These are phyloP conservation scores for Pygocentrus nattereri DNA, from an alignment of 2,797 vertebrate genomes.

Conservation along the genomic window DNA sequence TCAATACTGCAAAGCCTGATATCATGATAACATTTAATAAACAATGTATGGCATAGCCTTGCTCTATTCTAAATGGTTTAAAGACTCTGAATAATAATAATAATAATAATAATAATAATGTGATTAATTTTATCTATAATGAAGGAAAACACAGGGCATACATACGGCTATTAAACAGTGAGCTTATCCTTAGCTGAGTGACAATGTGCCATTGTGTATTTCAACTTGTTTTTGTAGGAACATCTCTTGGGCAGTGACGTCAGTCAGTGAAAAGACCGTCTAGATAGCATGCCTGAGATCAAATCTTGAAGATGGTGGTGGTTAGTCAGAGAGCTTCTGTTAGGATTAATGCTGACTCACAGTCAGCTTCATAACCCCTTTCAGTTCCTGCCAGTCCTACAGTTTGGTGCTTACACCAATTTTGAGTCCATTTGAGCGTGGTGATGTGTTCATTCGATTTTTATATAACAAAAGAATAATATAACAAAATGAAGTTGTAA, in stretches of 20 bases:
- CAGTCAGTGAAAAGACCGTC: neutral
- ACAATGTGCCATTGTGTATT: neutral
- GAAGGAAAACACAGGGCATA: neutral
- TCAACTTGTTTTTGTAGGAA: neutral
- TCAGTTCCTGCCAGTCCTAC: neutral
- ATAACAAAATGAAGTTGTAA: neutral
- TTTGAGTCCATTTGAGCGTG: too few relatives aligned
- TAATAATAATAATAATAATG: too few relatives aligned
- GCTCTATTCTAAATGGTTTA: too few relatives aligned
- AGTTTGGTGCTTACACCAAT: neutral
- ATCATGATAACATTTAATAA: neutral
- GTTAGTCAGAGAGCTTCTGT: neutral
- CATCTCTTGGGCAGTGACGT: neutral
- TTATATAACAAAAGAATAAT: too few relatives aligned
- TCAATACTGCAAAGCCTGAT: neutral
- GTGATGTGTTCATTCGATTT: neutral
- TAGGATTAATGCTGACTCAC: neutral
- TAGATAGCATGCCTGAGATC: neutral
- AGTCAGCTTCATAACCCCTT: neutral
- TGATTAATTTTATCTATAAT: neutral
- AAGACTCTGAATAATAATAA: too few relatives aligned
- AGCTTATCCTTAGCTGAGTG: neutral
- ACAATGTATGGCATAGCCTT: too few relatives aligned
- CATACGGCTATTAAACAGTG: too few relatives aligned
- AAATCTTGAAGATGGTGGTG: neutral